Conservation (phyloP, 2,797 vertebrate genomes). For the Sebastes reedi region DNA sequence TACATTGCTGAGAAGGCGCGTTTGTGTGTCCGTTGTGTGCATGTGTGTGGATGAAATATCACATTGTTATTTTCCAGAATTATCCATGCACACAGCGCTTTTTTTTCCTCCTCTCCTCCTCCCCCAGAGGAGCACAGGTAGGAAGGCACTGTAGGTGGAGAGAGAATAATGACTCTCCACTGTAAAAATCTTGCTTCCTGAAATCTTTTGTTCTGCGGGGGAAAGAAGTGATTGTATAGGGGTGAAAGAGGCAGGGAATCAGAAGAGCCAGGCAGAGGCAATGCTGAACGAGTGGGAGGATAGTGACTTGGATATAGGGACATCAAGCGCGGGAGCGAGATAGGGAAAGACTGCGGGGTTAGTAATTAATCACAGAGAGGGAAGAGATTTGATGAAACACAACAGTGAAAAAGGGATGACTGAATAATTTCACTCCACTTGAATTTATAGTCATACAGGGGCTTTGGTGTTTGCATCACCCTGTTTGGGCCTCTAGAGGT, state of each 20-base stretch:
- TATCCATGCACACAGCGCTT: slow-evolving; percentile 54
- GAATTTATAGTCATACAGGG: background rate
- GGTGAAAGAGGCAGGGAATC: slow-evolving; percentile 9
- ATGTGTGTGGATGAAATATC: slow-evolving; percentile 62
- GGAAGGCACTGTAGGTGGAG: slow-evolving; percentile 45
- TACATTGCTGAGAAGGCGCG: slow-evolving; percentile 69
- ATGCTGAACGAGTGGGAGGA: slow-evolving; percentile 20
- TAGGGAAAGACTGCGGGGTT: slow-evolving; percentile 24
- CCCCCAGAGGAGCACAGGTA: slow-evolving; percentile 58
- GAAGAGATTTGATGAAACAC: slow-evolving; percentile 37
- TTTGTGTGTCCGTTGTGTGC: slow-evolving; percentile 47
- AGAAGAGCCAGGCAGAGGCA: slow-evolving; percentile 22
- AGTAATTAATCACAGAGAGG: slow-evolving; percentile 59
- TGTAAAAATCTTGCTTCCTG: slow-evolving; percentile 36
- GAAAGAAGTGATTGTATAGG: slow-evolving; percentile 4
- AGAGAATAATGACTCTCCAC: slow-evolving; percentile 55
- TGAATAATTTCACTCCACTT: slow-evolving; percentile 35
- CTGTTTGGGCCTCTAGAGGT: background rate
- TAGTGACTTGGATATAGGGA: slow-evolving; percentile 23
- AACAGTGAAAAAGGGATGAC: slow-evolving; percentile 11
- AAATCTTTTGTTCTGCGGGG: slow-evolving; percentile 56
- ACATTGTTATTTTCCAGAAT: slow-evolving; percentile 66
- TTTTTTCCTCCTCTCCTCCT: background rate
- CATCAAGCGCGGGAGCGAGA: background rate
- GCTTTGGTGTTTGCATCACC: background rate